A percentile compares a stretch with the other conserved stretches of the same genome.
Evolutionary conservation across 2,888 invertebrate species (phyloP).

Genomic region (Bombyx huttoni): DNA sequence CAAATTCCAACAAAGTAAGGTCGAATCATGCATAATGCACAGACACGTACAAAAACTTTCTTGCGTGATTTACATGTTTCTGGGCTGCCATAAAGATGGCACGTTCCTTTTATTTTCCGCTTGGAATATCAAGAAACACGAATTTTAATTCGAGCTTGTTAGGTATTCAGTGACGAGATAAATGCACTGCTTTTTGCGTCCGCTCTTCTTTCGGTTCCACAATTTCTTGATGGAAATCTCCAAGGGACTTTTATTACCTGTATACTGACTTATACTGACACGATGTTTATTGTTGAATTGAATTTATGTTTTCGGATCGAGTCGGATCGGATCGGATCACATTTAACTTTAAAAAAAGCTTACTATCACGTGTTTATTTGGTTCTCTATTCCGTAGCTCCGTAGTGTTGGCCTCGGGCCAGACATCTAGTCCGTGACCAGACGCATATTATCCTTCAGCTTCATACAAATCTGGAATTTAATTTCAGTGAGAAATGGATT

Average conservation of each 20-base stretch:
- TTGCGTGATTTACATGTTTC: slow-evolving; percentile 10
- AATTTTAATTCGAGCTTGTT: not conserved
- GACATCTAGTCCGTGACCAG: slow-evolving; percentile 16
- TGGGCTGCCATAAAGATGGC: slow-evolving; percentile 5
- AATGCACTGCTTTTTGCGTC: not conserved
- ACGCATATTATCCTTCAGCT: slow-evolving; percentile 11
- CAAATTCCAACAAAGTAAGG: slow-evolving; percentile 5
- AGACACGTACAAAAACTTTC: slow-evolving; percentile 12
- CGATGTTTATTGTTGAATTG: no score
- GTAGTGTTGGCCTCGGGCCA: slow-evolving; percentile 18
- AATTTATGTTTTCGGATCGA: not conserved
- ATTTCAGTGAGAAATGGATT: slow-evolving; percentile 33
- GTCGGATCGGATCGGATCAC: no score
- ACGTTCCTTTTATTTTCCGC: not conserved
- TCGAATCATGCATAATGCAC: slow-evolving; percentile 16
- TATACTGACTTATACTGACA: no score
- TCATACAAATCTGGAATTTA: slow-evolving; percentile 24
- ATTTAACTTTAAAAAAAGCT: no score
- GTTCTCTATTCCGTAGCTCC: slow-evolving; percentile 11
- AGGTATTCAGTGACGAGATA: not conserved
- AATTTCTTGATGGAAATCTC: not conserved
- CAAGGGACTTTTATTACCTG: not conserved
- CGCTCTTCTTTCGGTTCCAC: not conserved
- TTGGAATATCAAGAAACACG: not conserved
- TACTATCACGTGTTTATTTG: not conserved